Percentiles rank a stretch among this genome's conserved stretches.
Conservation (phyloP, 2,797 vertebrate species). For the Champsocephalus gunnari region DNA sequence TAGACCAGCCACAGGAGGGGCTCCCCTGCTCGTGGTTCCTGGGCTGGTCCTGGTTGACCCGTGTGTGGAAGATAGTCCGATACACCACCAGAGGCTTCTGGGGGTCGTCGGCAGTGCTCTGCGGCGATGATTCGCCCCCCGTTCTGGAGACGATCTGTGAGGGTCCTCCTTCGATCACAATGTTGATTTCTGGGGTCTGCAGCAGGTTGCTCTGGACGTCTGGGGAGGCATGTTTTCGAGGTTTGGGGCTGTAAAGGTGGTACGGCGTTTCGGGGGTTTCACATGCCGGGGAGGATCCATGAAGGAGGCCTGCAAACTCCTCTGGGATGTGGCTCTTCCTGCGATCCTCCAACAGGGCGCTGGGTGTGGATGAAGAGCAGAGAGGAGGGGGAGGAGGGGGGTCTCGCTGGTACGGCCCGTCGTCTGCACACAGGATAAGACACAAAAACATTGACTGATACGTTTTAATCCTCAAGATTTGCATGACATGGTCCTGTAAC, state of each 20-base stretch:
- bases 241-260: slow-evolving; percentile 89
- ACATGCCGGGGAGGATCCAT: slow-evolving; percentile 94
- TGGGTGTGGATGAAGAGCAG: slow-evolving; percentile 60
- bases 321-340: slow-evolving; percentile 90
- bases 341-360: slow-evolving; percentile 76
- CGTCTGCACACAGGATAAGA: slow-evolving; percentile 63
- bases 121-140: slow-evolving; percentile 71
- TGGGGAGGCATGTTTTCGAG: slow-evolving; percentile 73
- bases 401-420: slow-evolving; percentile 70
- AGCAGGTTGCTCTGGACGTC: slow-evolving; percentile 79
- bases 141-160: slow-evolving; percentile 73
- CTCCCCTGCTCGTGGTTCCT: slow-evolving; percentile 51
- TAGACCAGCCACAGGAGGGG: slow-evolving; percentile 58
- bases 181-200: slow-evolving; percentile 76
- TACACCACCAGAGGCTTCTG: slow-evolving; percentile 92
- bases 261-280: slow-evolving; percentile 95
- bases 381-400: slow-evolving; percentile 41
- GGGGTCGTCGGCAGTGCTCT: slow-evolving; percentile 75
- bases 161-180: slow-evolving; percentile 64
- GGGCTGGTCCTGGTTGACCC: slow-evolving; percentile 84
- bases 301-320: slow-evolving; percentile 95
- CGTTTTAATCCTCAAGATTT: slow-evolving; percentile 8
- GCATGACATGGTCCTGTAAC: slow-evolving; percentile 3
- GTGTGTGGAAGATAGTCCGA: slow-evolving; percentile 94
- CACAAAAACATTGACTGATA: slow-evolving; percentile 8